Percentiles rank a stretch among this genome's conserved stretches.
These are phyloP conservation scores for Apodemus speciosus DNA, from an alignment of 2,113 vertebrate species.

Conservation along the genomic window DNA sequence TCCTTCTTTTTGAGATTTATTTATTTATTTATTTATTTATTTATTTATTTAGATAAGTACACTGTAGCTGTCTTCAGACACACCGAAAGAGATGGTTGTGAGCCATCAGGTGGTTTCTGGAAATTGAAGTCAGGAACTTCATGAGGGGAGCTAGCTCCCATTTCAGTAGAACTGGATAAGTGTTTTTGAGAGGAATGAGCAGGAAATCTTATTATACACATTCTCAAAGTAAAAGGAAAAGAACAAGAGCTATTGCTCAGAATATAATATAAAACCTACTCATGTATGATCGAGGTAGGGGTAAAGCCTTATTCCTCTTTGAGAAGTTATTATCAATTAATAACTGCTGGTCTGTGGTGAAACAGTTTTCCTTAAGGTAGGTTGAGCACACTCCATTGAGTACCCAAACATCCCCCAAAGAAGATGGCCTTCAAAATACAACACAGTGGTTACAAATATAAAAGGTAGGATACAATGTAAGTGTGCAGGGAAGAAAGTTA, in stretches of 20 bases:
- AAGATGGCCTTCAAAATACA: not conserved
- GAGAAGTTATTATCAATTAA: not conserved
- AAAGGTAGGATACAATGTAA: not conserved
- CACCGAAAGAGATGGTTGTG: no score
- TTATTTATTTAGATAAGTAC: no score
- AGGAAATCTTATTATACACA: not conserved
- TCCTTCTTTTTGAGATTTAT: no score
- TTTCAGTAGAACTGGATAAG: not conserved
- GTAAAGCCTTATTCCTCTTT: no score
- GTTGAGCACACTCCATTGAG: not conserved
- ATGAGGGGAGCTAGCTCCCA: not conserved
- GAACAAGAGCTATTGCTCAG: not conserved
- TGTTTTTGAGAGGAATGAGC: not conserved
- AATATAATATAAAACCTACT: not conserved
- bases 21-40: no score
- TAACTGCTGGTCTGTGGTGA: not conserved
- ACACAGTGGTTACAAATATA: not conserved
- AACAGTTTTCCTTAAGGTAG: no score
- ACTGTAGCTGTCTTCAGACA: no score
- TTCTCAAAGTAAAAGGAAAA: not conserved
- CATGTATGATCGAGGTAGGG: fast-evolving
- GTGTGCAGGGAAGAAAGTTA: not conserved
- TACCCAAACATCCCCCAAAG: not conserved
- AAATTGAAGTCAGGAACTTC: no score
- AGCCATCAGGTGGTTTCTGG: no score